phyloP scores from a whole-genome alignment of 1,140 invertebrate species.

The Galendromus occidentalis region DNA sequence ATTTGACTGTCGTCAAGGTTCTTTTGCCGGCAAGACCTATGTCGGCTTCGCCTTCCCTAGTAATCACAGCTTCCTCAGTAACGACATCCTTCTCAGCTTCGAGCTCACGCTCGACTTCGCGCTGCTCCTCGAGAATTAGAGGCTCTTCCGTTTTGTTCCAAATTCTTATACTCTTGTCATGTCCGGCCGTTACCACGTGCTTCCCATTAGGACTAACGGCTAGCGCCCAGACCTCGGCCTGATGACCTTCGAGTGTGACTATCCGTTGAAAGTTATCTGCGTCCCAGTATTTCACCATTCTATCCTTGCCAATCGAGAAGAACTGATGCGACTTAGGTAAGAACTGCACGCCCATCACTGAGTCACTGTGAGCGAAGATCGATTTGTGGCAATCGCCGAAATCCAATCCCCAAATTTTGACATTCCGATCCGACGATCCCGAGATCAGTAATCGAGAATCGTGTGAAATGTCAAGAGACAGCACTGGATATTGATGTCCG shows the following conservation, averaged over 20 bases:
- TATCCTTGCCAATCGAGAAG: conserved; percentile 80
- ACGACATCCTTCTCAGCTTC: conserved; percentile 12
- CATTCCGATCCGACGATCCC: conserved; percentile 79
- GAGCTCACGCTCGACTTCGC: conserved; percentile 38
- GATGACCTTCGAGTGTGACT: conserved; percentile 62
- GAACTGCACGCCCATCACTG: conserved; percentile 68
- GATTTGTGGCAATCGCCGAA: conserved; percentile 82
- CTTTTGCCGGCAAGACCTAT: conserved; percentile 63
- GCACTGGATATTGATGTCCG: conserved; percentile 83
- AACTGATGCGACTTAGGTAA: conserved; percentile 77
- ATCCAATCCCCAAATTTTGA: conserved; percentile 96
- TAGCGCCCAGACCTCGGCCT: conserved; percentile 51
- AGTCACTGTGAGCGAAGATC: conserved; percentile 73
- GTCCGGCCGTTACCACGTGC: conserved; percentile 57
- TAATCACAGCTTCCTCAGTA: conserved; percentile 20
- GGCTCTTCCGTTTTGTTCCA: conserved; percentile 71
- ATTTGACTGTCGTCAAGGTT: conserved; percentile 73
- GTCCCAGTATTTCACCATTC: conserved; percentile 85
- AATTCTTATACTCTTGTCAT: conserved; percentile 67
- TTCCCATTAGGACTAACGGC: conserved; percentile 58
- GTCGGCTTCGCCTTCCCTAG: conserved; percentile 38
- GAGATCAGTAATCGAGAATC: conserved; percentile 76
- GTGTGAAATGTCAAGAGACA: conserved; percentile 78
- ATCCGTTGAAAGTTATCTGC: conserved; percentile 79
- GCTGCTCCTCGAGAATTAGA: conserved; percentile 72